Base-by-base conservation (phyloP, 2,113 vertebrate genomes). In the Todiramphus chloris region DNA sequence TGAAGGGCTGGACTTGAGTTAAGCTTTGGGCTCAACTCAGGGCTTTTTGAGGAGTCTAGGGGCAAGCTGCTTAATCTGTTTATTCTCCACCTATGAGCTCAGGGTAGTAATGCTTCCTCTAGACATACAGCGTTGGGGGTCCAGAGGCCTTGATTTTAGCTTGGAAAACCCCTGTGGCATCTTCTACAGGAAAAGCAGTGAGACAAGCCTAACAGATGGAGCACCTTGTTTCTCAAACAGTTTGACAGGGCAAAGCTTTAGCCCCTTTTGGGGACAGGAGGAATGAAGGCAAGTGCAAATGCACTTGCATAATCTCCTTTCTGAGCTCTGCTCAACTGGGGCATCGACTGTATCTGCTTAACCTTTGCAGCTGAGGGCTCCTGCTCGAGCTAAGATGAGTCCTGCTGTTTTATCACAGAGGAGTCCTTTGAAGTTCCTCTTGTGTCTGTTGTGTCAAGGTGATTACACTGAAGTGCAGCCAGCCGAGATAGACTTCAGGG, bases 401-500 rank as follows among this genome's bases (percentile, higher is more conserved):
- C 50, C 64, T 80, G n/a, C 69, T 70, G 44, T 78, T 74, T 93
- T 80, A 77, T 70, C 66, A 35, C 46, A 70, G 64, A 82, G 41
- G n/a, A 83, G 48, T n/a, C 85, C 89, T 96, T 84, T 94, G 80
- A 82, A 85, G 37, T 60, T 86, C 53, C 33, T 85, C 73, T 64
- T 88, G 59, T 53, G 33, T 69, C 67, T 82, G n/a, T 51, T 69
- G 39, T 88, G 74, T 82, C 66, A 82, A 75, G 59, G 93, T 93
- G 83, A 55, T 87, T 72, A 68, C 28, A 68, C 33, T 95, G 93
- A 94, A 96, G 89, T n/a, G 43, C 51, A 91, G 37, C 59, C 53
- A 85, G 60, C 46, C 81, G 69, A 75, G 91, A 89, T 4, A 62
- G 69, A 31, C 28, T 89, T 37, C 37, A 81, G 77, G 56, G 51